Percentiles rank a stretch among this genome's conserved stretches.
Conservation (phyloP, 1,140 invertebrate species). For the Drosophila novamexicana region DNA sequence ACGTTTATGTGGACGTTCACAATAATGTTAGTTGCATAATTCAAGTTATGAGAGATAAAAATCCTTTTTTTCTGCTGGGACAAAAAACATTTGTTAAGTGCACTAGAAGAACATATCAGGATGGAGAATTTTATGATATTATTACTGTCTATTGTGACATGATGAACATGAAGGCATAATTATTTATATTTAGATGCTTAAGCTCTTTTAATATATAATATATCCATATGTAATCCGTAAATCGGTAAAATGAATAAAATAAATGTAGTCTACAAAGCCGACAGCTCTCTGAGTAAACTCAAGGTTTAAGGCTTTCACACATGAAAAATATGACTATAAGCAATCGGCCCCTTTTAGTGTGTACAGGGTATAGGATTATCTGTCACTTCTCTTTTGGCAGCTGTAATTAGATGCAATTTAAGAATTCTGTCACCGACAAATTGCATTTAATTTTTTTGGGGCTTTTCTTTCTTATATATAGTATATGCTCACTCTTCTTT, state of each 20-base stretch:
- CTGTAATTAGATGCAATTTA: constrained; percentile 25
- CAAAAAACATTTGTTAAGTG: background rate
- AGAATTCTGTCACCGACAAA: constrained; percentile 21
- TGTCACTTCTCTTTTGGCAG: background rate
- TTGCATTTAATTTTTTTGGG: constrained; percentile 10
- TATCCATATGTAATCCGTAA: too few species aligned
- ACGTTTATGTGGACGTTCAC: constrained; percentile 10
- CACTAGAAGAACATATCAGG: background rate
- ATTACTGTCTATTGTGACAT: too few species aligned
- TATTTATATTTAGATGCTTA: too few species aligned
- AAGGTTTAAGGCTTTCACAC: too few species aligned
- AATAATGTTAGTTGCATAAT: constrained; percentile 11
- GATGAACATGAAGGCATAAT: too few species aligned
- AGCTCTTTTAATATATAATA: too few species aligned
- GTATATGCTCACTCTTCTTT: background rate
- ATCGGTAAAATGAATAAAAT: too few species aligned
- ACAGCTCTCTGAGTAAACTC: too few species aligned
- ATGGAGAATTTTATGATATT: too few species aligned
- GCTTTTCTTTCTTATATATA: constrained; percentile 1
- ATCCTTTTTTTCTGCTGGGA: background rate
- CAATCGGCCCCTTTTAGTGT: background rate
- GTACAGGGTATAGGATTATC: background rate
- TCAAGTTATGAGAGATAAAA: background rate
- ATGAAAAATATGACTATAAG: too few species aligned
- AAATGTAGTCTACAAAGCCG: too few species aligned